Conservation (phyloP, 2,888 invertebrate species). For the Quadriops clusia region DNA sequence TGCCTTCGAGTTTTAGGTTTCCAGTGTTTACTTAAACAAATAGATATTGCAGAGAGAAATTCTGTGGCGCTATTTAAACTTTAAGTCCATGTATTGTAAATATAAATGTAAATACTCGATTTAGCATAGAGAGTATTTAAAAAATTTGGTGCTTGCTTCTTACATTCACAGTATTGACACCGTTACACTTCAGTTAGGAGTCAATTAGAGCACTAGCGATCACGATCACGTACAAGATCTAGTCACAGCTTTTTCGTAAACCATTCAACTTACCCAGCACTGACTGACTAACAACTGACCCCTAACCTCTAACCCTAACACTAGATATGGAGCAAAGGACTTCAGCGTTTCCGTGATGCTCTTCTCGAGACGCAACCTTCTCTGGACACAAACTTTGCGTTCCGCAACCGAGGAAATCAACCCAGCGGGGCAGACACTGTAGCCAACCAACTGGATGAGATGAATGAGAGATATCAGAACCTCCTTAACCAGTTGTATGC, state of each 20-base stretch:
- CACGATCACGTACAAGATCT: slow-evolving; percentile 6
- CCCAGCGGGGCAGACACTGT: slow-evolving; percentile 58
- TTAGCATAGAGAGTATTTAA: too few species aligned
- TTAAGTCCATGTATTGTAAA: too few species aligned
- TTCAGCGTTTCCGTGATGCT: slow-evolving; percentile 73
- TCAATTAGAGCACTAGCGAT: not conserved
- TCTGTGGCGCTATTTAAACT: too few species aligned
- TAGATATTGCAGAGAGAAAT: too few species aligned
- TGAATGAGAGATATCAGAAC: slow-evolving; percentile 69
- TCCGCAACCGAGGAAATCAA: slow-evolving; percentile 30
- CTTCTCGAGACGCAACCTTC: slow-evolving; percentile 75
- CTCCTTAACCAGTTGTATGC: slow-evolving; percentile 58
- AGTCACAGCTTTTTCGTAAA: too few species aligned
- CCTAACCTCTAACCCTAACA: slow-evolving; percentile 40
- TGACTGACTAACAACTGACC: slow-evolving; percentile 43
- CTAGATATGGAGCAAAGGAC: slow-evolving; percentile 78
- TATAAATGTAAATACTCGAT: too few species aligned
- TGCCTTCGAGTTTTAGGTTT: too few species aligned
- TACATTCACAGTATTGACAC: too few species aligned
- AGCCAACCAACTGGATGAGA: slow-evolving; percentile 63
- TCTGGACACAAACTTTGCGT: slow-evolving; percentile 45
- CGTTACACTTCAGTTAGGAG: not conserved
- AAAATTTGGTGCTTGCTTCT: too few species aligned
- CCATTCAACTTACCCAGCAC: slow-evolving; percentile 29
- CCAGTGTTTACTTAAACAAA: too few species aligned